Percentiles rank a stretch among this genome's conserved stretches.
These are phyloP conservation scores for Amblyopsis hoosieri DNA, from an alignment of 2,797 vertebrate genomes.

Conservation along the genomic window DNA sequence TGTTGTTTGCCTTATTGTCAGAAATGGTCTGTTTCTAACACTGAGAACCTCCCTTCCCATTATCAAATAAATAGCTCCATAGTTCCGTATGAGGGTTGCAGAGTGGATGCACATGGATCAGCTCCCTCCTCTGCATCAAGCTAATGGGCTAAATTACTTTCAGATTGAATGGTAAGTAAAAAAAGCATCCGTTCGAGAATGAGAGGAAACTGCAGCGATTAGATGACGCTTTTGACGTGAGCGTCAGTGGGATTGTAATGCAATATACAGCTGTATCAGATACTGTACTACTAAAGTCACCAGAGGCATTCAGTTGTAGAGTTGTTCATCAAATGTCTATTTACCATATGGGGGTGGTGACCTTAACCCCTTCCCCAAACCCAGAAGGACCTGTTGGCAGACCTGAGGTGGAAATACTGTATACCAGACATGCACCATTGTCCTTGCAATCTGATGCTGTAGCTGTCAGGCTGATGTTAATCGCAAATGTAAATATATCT, in stretches of 20 bases:
- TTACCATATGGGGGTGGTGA: conserved; percentile 34
- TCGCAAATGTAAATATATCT: too few relatives aligned
- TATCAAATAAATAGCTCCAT: conserved; percentile 60
- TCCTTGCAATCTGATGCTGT: conserved; percentile 14
- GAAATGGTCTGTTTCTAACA: conserved; percentile 52
- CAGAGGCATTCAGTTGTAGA: too few relatives aligned
- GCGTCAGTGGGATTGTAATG: conserved; percentile 34
- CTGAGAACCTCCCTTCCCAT: conserved; percentile 45
- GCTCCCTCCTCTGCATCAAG: conserved; percentile 49
- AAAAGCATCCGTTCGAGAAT: conserved; percentile 37
- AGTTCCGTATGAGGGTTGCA: conserved; percentile 41
- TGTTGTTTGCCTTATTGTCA: conserved; percentile 62
- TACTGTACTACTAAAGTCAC: conserved; percentile 2
- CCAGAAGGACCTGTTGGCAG: conserved; percentile 31
- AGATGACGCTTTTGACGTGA: conserved; percentile 36
- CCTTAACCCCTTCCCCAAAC: conserved; percentile 6
- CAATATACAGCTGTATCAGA: conserved; percentile 26
- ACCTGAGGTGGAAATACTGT: conserved; percentile 36
- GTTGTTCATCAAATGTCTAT: conserved; percentile 11
- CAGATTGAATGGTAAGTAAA: conserved; percentile 56
- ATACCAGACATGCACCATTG: conserved; percentile 42
- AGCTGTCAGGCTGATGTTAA: too few relatives aligned
- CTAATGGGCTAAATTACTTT: conserved; percentile 72
- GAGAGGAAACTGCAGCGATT: conserved; percentile 51
- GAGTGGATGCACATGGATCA: conserved; percentile 50